phyloP scores from a whole-genome alignment of 2,113 vertebrate species.

The Misgurnus anguillicaudatus region DNA sequence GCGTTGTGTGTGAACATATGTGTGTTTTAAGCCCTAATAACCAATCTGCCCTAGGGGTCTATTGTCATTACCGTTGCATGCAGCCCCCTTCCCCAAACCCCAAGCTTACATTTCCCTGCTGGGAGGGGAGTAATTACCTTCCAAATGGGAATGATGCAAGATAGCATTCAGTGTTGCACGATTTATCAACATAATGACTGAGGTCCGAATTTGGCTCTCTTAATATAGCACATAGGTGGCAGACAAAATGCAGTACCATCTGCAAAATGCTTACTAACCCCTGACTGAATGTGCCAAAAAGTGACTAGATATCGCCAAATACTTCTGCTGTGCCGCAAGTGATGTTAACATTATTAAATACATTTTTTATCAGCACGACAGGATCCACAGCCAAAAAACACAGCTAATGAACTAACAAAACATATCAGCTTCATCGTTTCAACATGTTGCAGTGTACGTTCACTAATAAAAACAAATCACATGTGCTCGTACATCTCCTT shows the following conservation, averaged over 20 bases:
- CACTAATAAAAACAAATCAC: conserved; percentile 32
- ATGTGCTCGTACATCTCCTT: conserved; percentile 26
- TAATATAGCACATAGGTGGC: conserved; percentile 10
- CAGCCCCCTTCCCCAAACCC: conserved; percentile 55
- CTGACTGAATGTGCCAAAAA: no score
- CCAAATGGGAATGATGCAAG: conserved; percentile 61
- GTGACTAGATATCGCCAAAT: background rate
- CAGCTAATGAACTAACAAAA: conserved; percentile 28
- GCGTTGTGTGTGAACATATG: conserved; percentile 18
- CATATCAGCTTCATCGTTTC: conserved; percentile 9
- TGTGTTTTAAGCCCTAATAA: conserved; percentile 40
- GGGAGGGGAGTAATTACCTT: conserved; percentile 49
- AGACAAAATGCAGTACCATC: background rate
- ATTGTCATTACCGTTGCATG: conserved; percentile 67
- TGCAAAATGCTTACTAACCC: background rate
- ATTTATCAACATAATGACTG: conserved; percentile 13
- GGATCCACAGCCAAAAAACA: conserved; percentile 16
- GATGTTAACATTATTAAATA: conserved; percentile 2
- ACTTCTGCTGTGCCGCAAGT: background rate
- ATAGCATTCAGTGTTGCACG: conserved; percentile 15
- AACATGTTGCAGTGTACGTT: conserved; percentile 17
- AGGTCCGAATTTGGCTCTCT: conserved; percentile 8
- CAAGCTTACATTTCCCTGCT: conserved; percentile 57
- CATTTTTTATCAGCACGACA: conserved; percentile 11
- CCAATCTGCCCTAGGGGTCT: conserved; percentile 34